These are phyloP conservation scores for Cyclura pinguis DNA, from an alignment of 2,797 vertebrate species.

Conservation along the genomic window DNA sequence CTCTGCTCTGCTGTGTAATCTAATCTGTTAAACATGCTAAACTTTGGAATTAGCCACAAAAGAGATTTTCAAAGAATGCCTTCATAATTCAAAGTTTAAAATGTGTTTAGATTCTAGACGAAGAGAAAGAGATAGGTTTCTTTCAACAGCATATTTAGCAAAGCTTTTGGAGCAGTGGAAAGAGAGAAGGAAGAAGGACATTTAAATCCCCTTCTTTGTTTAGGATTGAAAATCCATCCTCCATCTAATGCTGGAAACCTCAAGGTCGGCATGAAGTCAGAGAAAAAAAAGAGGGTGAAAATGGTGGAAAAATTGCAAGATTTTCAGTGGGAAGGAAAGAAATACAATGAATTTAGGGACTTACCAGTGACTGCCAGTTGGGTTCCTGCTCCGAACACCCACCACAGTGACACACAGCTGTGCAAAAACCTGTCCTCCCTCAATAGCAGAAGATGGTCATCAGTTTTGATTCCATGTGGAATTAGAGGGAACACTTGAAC, in stretches of 20 bases:
- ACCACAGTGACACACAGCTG: background rate
- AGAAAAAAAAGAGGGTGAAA: background rate
- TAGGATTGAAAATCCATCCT: background rate
- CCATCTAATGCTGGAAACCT: too few relatives aligned
- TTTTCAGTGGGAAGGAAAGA: background rate
- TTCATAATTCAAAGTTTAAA: background rate
- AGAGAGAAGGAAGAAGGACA: background rate
- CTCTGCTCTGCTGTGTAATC: background rate
- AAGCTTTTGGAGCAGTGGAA: too few relatives aligned
- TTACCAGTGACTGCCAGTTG: conserved; percentile 3
- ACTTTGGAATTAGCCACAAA: background rate
- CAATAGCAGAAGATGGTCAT: background rate
- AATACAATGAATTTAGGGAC: background rate
- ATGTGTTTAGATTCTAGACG: background rate
- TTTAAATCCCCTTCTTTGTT: background rate
- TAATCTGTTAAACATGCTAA: too few relatives aligned
- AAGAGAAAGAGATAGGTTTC: background rate
- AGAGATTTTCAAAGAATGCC: background rate
- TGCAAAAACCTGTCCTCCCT: conserved; percentile 6
- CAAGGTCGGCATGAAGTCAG: background rate
- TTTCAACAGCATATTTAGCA: too few relatives aligned
- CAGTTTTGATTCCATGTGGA: too few relatives aligned
- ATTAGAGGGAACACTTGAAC: background rate
- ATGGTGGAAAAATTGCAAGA: background rate
- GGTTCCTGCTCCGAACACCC: background rate